Evolutionary conservation across 2,888 invertebrate genomes (phyloP).

Genomic region (Seladonia tumulorum): DNA sequence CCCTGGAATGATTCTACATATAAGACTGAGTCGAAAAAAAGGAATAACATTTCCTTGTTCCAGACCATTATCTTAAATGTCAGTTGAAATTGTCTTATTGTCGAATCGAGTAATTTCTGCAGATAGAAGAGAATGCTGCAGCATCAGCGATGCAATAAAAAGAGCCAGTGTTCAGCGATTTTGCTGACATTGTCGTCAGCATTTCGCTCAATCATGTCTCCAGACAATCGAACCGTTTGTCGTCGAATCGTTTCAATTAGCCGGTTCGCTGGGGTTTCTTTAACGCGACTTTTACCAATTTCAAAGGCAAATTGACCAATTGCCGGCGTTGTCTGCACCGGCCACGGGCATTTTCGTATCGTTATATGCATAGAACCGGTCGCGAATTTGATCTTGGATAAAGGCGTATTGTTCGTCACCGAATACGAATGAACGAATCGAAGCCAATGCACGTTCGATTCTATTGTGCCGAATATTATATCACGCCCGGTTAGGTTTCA

Average conservation of each 20-base stretch:
- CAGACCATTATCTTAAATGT: not conserved
- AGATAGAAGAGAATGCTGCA: too few species aligned
- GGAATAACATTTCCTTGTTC: too few species aligned
- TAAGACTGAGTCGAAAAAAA: too few species aligned
- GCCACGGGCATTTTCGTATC: not conserved
- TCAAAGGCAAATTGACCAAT: constrained; percentile 39
- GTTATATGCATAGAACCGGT: constrained; percentile 26
- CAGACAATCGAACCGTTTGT: not conserved
- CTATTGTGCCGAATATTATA: constrained; percentile 50
- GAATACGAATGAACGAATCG: constrained; percentile 45
- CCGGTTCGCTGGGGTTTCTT: constrained; percentile 19
- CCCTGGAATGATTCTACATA: too few species aligned
- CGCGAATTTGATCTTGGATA: constrained; percentile 43
- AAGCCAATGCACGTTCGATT: constrained; percentile 29
- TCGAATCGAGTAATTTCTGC: not conserved
- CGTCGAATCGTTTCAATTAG: not conserved
- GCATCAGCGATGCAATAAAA: not conserved
- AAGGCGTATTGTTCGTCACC: constrained; percentile 48
- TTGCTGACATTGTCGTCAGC: not conserved
- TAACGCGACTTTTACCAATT: constrained; percentile 10
- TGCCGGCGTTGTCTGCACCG: not conserved
- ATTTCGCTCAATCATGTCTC: not conserved
- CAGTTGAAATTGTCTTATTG: not conserved
- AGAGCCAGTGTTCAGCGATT: not conserved
- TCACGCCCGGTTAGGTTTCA: constrained; percentile 28